Evolutionary conservation across 1,140 invertebrate genomes (phyloP), one percentile per base, ranked within the genome.

Genomic region (Macrosteles quadrilineatus): DNA sequence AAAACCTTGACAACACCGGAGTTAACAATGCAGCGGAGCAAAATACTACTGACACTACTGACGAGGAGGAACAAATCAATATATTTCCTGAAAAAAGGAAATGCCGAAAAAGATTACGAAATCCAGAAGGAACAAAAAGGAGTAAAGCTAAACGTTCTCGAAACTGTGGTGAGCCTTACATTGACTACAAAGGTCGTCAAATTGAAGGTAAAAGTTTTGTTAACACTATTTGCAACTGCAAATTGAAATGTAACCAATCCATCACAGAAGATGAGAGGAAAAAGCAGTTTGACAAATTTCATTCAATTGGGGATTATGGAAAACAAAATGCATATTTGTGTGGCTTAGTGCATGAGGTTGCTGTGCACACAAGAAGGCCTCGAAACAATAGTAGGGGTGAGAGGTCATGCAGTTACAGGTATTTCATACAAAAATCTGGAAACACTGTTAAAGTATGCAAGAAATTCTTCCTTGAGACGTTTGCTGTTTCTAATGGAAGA

Each of bases 391-490:
- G 12, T 19, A 59, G n/a, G 27, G n/a, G 3, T 6, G 55, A 59
- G n/a, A 67, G 27, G 47, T 21, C 14, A 17, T 14, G 32, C 30
- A 23, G 17, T 4, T 25, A 67, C 30, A 67, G 47, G 65, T 67
- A 67, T 50, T 50, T 25, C 30, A 25, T 67, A 50, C 21, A 67
- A 19, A 29, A 25, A 4, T 19, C 27, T 23, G 47, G 47, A 50
- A 50, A 67, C n/a, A 67, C 40, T n/a, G 30, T 67, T 29, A n/a
- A 50, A 47, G 71, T 72, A 62, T 72, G 71, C 45, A 70, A 72
- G 21, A 53, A 43, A 47, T 69, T 53, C 64, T 72, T 72, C 50
- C 43, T 63, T 23, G 68, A 64, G n/a, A 72, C 71, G 30, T 67
- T 72, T 63, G 17, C 19, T 70, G 55, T 65, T 47, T 53, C 68